These are phyloP conservation scores for Eueremaeus valkanovi DNA, from an alignment of 2,888 invertebrate genomes.

Conservation along the genomic window DNA sequence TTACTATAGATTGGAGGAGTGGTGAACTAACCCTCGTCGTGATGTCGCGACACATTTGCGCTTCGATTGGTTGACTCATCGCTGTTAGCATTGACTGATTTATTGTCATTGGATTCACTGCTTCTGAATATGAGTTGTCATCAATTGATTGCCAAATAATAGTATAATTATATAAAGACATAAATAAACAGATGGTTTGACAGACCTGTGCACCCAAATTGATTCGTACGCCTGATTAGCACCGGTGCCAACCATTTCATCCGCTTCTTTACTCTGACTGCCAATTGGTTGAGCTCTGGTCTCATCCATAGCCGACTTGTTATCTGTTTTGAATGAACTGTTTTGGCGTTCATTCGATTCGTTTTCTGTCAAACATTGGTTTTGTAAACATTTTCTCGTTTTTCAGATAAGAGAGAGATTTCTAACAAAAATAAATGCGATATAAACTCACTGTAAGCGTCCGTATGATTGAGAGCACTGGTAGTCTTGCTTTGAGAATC, in stretches of 20 bases:
- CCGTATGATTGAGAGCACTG: not conserved
- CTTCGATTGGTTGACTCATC: not conserved
- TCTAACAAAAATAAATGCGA: no score
- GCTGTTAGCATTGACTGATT: not conserved
- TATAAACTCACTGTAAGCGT: not conserved
- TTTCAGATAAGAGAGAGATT: no score
- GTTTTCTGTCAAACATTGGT: not conserved
- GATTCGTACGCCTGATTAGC: not conserved
- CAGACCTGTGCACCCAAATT: constrained; percentile 21
- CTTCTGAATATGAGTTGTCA: constrained; percentile 4
- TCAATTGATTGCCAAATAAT: constrained; percentile 3
- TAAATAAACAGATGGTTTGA: not conserved
- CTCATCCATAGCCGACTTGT: not conserved
- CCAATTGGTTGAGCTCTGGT: not conserved
- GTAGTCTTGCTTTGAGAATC: not conserved
- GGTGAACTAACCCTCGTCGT: constrained; percentile 36
- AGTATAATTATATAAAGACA: no score
- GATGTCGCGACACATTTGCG: not conserved
- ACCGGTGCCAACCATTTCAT: not conserved
- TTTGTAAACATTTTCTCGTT: no score
- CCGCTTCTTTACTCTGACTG: not conserved
- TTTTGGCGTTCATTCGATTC: not conserved
- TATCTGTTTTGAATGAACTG: not conserved
- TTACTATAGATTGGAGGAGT: no score
- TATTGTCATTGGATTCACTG: not conserved